A percentile compares a stretch with the other conserved stretches of the same genome.
Evolutionary conservation across 1,140 invertebrate species (phyloP).

Genomic region (Aphis craccivora): DNA sequence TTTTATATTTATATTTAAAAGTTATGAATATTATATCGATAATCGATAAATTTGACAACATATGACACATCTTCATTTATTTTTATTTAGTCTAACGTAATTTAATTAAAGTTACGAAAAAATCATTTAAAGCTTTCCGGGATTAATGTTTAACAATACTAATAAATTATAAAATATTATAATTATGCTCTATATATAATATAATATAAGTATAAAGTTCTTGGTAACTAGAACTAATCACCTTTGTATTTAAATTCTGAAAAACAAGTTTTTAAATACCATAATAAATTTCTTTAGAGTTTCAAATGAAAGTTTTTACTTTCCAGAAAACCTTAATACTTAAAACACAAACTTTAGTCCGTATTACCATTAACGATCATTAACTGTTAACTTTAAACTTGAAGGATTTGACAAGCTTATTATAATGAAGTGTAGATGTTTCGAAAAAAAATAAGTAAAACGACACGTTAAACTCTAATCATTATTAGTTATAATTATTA

Average conservation of each 20-base stretch:
- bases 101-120: not conserved
- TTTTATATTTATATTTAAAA: not conserved
- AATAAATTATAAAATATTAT: not conserved
- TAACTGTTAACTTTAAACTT: not conserved
- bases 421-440: not conserved
- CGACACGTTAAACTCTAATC: not conserved
- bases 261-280: not conserved
- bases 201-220: not conserved
- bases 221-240: not conserved
- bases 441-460: not conserved
- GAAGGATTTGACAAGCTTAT: slow-evolving; percentile 3
- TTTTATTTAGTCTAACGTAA: not conserved
- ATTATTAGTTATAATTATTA: slow-evolving; percentile 14
- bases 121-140: not conserved
- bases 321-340: not conserved
- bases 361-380: not conserved
- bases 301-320: not conserved
- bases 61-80: too few relatives aligned
- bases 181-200: not conserved
- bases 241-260: not conserved
- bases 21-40: not conserved
- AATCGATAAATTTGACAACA: not conserved
- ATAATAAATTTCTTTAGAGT: not conserved
- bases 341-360: not conserved
- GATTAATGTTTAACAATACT: not conserved